A percentile compares a stretch with the other conserved stretches of the same genome.
These are phyloP conservation scores for Rhinella marina DNA, from an alignment of 2,797 vertebrate genomes.

Conservation along the genomic window DNA sequence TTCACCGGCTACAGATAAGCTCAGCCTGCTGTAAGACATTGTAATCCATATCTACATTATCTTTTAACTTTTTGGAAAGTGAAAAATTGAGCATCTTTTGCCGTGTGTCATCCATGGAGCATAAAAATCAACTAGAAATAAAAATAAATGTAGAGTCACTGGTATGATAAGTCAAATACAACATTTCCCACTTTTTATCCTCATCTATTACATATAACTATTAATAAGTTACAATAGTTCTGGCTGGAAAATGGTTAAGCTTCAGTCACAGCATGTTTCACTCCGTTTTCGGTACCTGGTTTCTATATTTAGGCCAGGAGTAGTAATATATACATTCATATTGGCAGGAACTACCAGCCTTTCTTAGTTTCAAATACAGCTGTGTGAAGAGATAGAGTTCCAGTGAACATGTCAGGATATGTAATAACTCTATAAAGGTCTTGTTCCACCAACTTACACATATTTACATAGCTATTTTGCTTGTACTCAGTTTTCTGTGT, in stretches of 20 bases:
- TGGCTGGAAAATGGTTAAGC: conserved; percentile 13
- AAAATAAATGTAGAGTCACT: too few relatives aligned
- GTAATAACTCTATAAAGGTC: background rate
- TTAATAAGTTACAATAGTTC: background rate
- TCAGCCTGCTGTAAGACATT: background rate
- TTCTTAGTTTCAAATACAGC: conserved; percentile 26
- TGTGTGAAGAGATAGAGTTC: background rate
- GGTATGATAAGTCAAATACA: background rate
- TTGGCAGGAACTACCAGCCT: background rate
- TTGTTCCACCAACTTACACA: background rate
- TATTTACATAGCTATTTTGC: background rate
- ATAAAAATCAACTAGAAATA: too few relatives aligned
- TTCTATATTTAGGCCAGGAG: conserved; percentile 37
- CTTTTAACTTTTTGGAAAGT: too few relatives aligned
- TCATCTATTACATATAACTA: background rate
- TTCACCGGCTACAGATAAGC: background rate
- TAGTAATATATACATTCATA: conserved; percentile 48
- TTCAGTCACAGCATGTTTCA: background rate
- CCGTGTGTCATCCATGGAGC: too few relatives aligned
- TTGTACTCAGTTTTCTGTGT: background rate
- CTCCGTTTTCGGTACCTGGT: background rate
- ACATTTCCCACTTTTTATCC: background rate
- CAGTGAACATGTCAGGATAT: background rate
- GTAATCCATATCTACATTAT: background rate
- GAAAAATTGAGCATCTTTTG: too few relatives aligned